These are phyloP conservation scores for Syritta pipiens DNA, from an alignment of 2,888 invertebrate species.

Conservation along the genomic window DNA sequence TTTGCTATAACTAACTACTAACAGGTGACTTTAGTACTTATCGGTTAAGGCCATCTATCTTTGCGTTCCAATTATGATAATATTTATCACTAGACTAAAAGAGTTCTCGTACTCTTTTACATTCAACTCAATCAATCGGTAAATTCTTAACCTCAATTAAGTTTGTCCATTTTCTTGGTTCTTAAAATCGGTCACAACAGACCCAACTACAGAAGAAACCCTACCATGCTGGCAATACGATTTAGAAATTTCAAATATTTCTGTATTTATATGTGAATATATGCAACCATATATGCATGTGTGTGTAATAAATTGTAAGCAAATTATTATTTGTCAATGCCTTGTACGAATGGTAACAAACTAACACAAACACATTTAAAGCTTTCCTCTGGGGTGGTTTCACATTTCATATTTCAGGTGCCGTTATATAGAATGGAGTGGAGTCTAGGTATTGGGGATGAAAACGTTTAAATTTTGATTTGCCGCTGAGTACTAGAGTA, in stretches of 20 bases:
- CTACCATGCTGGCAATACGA: constrained; percentile 25
- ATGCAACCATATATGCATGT: too few relatives aligned
- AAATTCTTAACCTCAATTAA: too few relatives aligned
- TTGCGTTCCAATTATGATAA: too few relatives aligned
- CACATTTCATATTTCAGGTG: constrained; percentile 14
- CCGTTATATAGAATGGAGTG: not conserved
- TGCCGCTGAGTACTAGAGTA: constrained; percentile 61
- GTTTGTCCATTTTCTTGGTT: too few relatives aligned
- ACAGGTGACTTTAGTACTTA: too few relatives aligned
- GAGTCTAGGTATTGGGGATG: constrained; percentile 45
- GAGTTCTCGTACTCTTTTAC: too few relatives aligned
- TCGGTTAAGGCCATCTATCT: too few relatives aligned
- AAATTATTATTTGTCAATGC: constrained; percentile 62
- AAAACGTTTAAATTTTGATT: constrained; percentile 69
- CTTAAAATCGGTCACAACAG: too few relatives aligned
- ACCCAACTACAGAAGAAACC: too few relatives aligned
- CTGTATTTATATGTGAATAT: not conserved
- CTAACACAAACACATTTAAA: constrained; percentile 13
- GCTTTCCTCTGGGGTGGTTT: constrained; percentile 9
- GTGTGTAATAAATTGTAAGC: constrained; percentile 52
- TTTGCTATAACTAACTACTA: too few relatives aligned
- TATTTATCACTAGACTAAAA: too few relatives aligned
- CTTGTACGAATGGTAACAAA: constrained; percentile 32
- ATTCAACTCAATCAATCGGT: too few relatives aligned
- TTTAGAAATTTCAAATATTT: not conserved